Evolutionary conservation across 1,140 invertebrate species (phyloP), one percentile per base, ranked within the genome.

Genomic region (Chionoecetes opilio): DNA sequence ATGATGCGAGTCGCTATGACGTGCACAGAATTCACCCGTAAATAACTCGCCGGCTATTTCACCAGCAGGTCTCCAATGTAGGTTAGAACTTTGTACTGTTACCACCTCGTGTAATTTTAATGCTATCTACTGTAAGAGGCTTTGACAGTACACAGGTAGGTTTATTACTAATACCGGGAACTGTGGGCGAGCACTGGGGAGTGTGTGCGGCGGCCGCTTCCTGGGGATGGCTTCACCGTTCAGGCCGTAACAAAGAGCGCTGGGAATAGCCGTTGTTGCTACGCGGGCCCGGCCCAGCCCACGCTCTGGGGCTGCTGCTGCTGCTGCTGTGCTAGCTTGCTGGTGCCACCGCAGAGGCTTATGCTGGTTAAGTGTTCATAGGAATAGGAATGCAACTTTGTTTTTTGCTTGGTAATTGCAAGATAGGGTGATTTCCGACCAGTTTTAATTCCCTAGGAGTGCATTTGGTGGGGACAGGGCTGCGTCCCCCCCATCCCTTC

Each of bases 231-330:
- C 93, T 89, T 94, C 93, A 90, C 93, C 93, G 93, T 94, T 90
- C 93, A 91, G 46, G 34, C 93, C 93, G 94, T 90, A 95, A 95
- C 94, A 95, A 95, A 95, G 94, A 95, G 84, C 82, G 37, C 94
- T 95, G 38, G 90, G 94, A 95, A 95, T 95, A 95, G 94, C 94
- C 90, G 93, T 91, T 95, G 94, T 95, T 95, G 94, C 94, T 95
- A 95, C 94, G 90, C 94, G 94, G 94, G 84, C 90, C 82, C 82
- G 84, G 29, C 88, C 82, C 38, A 41, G 29, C 31, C 93, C 53
- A 31, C 82, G 53, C 75, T 41, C 90, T 95, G 37, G 34, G 63
- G 46, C 38, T 75, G n/a, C 41, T 37, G 53, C 86, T 92, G 53
- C 41, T 46, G n/a, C 2, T 93, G 86, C 31, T 35, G 82, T 93